phyloP scores from a whole-genome alignment of 2,113 vertebrate species.

The Pipra filicauda region DNA sequence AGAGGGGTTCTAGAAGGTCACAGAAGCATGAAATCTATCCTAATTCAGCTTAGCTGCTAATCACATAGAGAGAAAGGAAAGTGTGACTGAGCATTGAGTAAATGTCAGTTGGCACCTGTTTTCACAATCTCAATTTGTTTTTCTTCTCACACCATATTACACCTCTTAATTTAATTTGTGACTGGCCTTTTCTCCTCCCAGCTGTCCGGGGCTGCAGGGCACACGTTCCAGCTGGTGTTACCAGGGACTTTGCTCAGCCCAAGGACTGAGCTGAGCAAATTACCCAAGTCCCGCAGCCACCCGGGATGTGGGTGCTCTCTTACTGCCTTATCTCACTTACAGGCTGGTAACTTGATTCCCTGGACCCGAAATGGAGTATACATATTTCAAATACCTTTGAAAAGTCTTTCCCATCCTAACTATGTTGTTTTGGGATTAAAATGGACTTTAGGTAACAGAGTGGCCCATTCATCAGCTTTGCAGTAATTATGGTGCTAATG shows the following conservation, averaged over 20 bases:
- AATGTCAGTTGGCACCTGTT: constrained; percentile 83
- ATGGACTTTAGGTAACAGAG: constrained; percentile 2
- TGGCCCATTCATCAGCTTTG: constrained; percentile 13
- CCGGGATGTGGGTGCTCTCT: background rate
- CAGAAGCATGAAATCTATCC: constrained; percentile 70
- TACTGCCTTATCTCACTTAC: constrained; percentile 33
- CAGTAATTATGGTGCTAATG: background rate
- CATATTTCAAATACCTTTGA: constrained; percentile 53
- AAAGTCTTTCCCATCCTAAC: constrained; percentile 60
- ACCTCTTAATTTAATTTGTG: constrained; percentile 78
- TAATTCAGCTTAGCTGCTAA: constrained; percentile 69
- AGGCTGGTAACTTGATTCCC: constrained; percentile 43
- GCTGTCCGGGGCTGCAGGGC: constrained; percentile 61
- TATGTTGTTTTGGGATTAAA: constrained; percentile 60
- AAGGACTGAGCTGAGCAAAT: constrained; percentile 68
- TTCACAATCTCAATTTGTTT: constrained; percentile 81
- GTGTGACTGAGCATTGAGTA: constrained; percentile 60
- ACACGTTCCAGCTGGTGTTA: constrained; percentile 70
- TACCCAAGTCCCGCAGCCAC: background rate
- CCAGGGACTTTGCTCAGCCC: constrained; percentile 43
- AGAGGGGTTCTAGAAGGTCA: constrained; percentile 59
- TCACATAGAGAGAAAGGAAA: constrained; percentile 66
- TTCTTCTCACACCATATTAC: constrained; percentile 72
- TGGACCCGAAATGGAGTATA: constrained; percentile 5
- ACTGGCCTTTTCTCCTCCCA: constrained; percentile 61